Base-by-base conservation (phyloP, 2,113 vertebrate genomes). In the human (Homo sapiens) region DNA sequence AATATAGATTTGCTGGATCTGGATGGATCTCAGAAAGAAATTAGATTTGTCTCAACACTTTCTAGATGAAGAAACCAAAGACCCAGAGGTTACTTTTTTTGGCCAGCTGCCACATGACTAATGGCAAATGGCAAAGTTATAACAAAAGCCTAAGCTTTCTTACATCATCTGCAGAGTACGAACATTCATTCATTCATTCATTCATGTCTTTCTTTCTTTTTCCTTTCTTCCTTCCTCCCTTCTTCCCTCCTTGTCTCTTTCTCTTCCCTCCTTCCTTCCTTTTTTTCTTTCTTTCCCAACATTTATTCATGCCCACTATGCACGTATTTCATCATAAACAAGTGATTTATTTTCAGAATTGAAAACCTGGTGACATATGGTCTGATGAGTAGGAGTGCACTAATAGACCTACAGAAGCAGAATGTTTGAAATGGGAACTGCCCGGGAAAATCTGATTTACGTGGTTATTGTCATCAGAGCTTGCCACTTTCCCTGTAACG, bases 351-450 rank as follows among this genome's bases (percentile, higher is more conserved):
- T 95, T 97, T 45, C 45, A 73, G 70, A 94, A 81, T 89, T 45
- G 68, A 79, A 96, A 97, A 75, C 91, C 75, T 55, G 68, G 61
- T 78, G 89, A 88, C 90, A 92, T 73, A 93, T 90, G 96, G 81
- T 76, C 70, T 91, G 57, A 90, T 9, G 87, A 88, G 86, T 72
- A 82, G 76, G 25, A 45, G 1, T 61, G 80, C 23, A 13, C 79
- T 40, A 38, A 59, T 6, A 66, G 86, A 89, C 40, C 64, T 45
- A 90, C 8, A 73, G 73, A 86, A 66, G 52, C 38, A 43, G 82
- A 84, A 23, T 35, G 25, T 87, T 85, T 45, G 43, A 83, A 66
- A 93, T 17, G 61, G 40, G 27, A 79, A 84, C 73, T 59, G 8
- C 43, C 64, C 57, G 25, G 93, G 73, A 79, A 87, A 57, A 76